Evolutionary conservation across 2,113 vertebrate species (phyloP).

Genomic region (Ochotona curzoniae): DNA sequence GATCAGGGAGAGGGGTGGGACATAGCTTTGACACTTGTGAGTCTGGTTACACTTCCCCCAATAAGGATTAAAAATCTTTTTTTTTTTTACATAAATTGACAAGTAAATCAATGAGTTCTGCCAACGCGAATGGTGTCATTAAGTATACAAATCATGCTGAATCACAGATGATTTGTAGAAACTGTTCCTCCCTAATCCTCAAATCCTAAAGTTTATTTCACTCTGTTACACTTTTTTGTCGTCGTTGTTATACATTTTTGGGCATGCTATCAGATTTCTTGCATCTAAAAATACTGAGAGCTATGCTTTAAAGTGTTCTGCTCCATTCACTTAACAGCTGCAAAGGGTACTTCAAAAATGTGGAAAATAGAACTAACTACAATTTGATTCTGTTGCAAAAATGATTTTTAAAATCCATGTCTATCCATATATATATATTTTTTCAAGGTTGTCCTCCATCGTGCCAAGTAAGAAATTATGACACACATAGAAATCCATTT

Average conservation of each 20-base stretch:
- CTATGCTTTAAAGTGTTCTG: neutral
- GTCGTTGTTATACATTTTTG: neutral
- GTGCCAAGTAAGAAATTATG: neutral
- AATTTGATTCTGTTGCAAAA: no score
- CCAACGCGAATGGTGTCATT: neutral
- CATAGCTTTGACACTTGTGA: neutral
- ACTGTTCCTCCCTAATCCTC: neutral
- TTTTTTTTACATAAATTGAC: neutral
- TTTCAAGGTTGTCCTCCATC: neutral
- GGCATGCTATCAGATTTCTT: neutral
- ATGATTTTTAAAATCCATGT: no score
- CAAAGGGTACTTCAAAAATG: no score
- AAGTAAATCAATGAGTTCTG: neutral
- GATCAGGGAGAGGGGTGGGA: neutral
- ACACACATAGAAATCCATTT: neutral
- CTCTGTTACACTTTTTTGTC: neutral
- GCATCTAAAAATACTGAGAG: neutral
- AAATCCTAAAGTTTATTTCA: constrained; percentile 7
- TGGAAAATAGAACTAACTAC: no score
- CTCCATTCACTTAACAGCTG: neutral
- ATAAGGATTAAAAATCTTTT: neutral
- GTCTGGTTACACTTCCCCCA: neutral
- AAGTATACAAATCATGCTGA: neutral
- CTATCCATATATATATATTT: no score
- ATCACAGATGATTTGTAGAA: neutral